Evolutionary conservation across 2,113 vertebrate species (phyloP), one percentile per base, ranked within the genome.

Genomic region (Chionis minor): DNA sequence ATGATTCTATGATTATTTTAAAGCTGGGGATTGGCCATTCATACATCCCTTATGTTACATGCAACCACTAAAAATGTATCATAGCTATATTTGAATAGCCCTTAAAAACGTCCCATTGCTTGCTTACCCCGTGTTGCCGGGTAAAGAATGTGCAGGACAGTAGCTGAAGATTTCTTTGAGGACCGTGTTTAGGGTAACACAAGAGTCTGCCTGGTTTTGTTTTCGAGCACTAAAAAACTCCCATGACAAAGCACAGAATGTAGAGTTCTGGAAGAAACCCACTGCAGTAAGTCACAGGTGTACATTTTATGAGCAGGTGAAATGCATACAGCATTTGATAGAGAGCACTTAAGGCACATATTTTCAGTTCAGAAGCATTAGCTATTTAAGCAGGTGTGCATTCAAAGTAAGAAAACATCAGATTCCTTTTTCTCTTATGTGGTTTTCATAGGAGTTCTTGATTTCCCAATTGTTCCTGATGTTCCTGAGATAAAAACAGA

Each of bases 261-360:
- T 38, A 78, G 54, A 42, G n/a, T 66, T 62, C 78, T 73, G 81
- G 47, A 87, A 61, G 88, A 72, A 95, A 75, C 49, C 32, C 56
- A 38, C 61, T 85, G 93, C 78, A 70, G 49, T 69, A 80, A 89
- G 71, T 85, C 86, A 93, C 78, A 95, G 84, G 67, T 92, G 78
- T 83, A 45, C 32, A 11, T 92, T 86, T 87, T 45, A 38, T 1
- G 12, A 80, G 78, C 86, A 94, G 62, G 84, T 82, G 58, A 86
- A 91, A 88, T 65, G 51, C 49, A 54, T 10, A 12, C 32, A 65
- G 45, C 69, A 73, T 79, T 70, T 85, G 62, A 56, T 69, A 78
- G 87, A 81, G 62, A 80, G 58, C 78, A 40, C 35, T 87, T 70
- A 66, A 47, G 55, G 51, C 2, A 2, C 14, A n/a, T 26, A 15